Conservation (phyloP, 2,888 invertebrate genomes). For the Protodeltote pygarga region DNA sequence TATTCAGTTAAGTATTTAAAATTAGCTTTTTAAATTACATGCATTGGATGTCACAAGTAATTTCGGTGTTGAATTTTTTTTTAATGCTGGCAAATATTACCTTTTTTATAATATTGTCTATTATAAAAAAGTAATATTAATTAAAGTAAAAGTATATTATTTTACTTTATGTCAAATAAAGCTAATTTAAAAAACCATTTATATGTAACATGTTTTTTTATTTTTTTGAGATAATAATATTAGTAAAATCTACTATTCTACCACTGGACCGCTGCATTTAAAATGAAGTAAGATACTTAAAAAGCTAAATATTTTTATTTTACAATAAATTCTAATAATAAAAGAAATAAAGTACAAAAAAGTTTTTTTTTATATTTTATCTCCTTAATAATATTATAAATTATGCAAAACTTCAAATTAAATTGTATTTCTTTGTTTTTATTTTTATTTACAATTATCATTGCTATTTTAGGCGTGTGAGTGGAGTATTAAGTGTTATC, state of each 20-base stretch:
- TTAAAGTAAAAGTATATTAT: too few species aligned
- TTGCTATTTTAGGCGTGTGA: constrained; percentile 39
- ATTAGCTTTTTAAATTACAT: constrained; percentile 5
- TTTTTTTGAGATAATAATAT: background rate
- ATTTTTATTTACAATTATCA: constrained; percentile 38
- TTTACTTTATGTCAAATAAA: too few species aligned
- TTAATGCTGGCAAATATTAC: too few species aligned
- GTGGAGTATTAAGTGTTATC: constrained; percentile 16
- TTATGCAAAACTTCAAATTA: constrained; percentile 7
- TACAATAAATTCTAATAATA: constrained; percentile 10
- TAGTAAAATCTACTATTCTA: constrained; percentile 2
- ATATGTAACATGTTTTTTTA: too few species aligned
- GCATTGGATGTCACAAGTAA: too few species aligned
- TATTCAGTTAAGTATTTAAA: too few species aligned
- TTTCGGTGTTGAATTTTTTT: too few species aligned
- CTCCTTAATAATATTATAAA: background rate
- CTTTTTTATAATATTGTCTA: too few species aligned
- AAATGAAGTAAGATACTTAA: constrained; percentile 9
- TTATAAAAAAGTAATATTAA: too few species aligned
- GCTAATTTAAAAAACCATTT: constrained; percentile 19
- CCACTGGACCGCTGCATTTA: constrained; percentile 5
- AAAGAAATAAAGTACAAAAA: background rate
- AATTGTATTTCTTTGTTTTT: background rate
- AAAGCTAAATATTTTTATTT: constrained; percentile 3
- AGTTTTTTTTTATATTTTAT: background rate